Percentiles rank a stretch among this genome's conserved stretches.
Conservation (phyloP, 2,888 invertebrate genomes). For the Anagyrus pseudococci region DNA sequence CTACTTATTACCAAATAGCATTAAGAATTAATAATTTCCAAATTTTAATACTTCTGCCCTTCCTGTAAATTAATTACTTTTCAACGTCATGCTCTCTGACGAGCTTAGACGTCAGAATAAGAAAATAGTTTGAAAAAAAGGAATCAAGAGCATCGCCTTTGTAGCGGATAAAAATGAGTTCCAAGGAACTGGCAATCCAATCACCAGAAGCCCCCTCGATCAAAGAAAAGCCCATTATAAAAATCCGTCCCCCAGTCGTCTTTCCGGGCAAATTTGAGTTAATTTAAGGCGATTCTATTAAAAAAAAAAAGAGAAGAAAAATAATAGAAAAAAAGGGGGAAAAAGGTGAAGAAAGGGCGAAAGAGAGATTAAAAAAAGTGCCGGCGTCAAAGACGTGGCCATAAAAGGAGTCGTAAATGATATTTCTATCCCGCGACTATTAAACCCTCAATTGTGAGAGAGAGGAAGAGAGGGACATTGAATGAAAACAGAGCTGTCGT, state of each 20-base stretch:
- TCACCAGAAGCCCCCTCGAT: neutral
- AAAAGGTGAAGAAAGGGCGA: neutral
- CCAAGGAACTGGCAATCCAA: slow-evolving; percentile 2
- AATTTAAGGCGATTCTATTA: slow-evolving; percentile 15
- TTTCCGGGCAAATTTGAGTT: slow-evolving; percentile 13
- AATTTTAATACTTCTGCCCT: too few relatives aligned
- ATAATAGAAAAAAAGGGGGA: neutral
- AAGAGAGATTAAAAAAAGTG: neutral
- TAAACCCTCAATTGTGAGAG: neutral
- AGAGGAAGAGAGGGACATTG: neutral
- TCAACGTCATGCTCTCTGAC: too few relatives aligned
- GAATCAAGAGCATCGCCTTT: too few relatives aligned
- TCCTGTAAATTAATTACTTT: too few relatives aligned
- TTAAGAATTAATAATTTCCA: too few relatives aligned
- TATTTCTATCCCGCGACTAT: slow-evolving; percentile 15
- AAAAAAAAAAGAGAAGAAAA: slow-evolving; percentile 1
- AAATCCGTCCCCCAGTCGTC: neutral
- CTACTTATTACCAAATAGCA: too few relatives aligned
- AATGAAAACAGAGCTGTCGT: too few relatives aligned
- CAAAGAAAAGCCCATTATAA: slow-evolving; percentile 15
- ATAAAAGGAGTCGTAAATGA: slow-evolving; percentile 9
- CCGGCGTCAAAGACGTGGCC: neutral
- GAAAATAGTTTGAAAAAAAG: too few relatives aligned
- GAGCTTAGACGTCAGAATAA: too few relatives aligned
- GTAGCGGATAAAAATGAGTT: neutral